Percentiles rank a stretch among this genome's conserved stretches.
phyloP scores from a whole-genome alignment of 2,888 invertebrate species.

The Microctonus aethiopoides region DNA sequence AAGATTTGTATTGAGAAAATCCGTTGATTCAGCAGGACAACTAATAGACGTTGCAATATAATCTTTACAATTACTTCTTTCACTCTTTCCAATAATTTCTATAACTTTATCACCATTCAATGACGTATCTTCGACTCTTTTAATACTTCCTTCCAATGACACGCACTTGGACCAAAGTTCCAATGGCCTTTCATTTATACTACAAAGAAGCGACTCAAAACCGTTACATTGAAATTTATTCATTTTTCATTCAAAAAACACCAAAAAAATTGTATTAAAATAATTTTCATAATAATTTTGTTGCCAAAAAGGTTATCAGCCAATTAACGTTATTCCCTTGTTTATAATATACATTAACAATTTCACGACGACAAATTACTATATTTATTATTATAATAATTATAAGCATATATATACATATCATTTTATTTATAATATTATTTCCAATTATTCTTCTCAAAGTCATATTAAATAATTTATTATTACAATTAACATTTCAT shows the following conservation, averaged over 20 bases:
- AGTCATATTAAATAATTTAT: background rate
- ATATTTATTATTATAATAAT: background rate
- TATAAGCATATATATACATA: background rate
- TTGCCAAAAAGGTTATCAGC: background rate
- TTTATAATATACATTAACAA: background rate
- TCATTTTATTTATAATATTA: background rate
- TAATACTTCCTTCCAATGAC: conserved; percentile 44
- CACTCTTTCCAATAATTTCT: conserved; percentile 45
- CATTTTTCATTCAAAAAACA: conserved; percentile 14
- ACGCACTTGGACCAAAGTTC: conserved; percentile 46
- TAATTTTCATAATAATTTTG: conserved; percentile 12
- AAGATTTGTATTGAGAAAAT: conserved; percentile 90
- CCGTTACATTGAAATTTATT: conserved; percentile 32
- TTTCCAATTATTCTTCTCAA: background rate
- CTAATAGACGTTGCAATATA: conserved; percentile 42
- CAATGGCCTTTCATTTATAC: conserved; percentile 45
- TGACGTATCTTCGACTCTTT: conserved; percentile 43
- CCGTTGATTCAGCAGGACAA: conserved; percentile 90
- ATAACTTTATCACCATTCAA: conserved; percentile 47
- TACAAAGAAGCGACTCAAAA: conserved; percentile 46
- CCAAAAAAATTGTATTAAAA: too few relatives aligned
- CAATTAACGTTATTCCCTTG: background rate
- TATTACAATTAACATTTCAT: background rate
- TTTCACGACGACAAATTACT: background rate
- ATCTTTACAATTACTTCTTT: conserved; percentile 27